These are phyloP conservation scores for Scalopus aquaticus DNA, from an alignment of 2,113 vertebrate species.

Conservation along the genomic window DNA sequence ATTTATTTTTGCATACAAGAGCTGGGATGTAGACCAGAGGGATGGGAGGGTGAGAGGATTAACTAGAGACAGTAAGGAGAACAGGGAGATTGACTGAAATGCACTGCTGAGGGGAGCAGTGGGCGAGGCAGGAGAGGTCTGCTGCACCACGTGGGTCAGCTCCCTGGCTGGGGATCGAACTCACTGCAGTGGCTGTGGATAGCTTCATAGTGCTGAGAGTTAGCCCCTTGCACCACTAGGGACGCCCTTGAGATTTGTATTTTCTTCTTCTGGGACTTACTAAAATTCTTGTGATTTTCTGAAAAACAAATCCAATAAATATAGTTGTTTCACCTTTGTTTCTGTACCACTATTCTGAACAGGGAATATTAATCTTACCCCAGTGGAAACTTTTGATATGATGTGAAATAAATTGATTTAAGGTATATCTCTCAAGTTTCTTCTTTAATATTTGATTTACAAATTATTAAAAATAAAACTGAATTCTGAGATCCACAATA, in stretches of 20 bases:
- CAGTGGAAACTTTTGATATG: background rate
- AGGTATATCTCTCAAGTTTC: background rate
- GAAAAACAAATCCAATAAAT: background rate
- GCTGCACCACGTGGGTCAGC: no score
- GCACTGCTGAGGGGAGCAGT: no score
- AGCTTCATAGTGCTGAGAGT: no score
- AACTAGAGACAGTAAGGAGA: no score
- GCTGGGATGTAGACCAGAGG: no score
- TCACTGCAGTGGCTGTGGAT: no score
- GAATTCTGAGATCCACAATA: background rate
- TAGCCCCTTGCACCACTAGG: no score
- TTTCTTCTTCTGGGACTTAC: constrained; percentile 35
- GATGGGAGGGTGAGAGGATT: no score
- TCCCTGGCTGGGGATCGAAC: no score
- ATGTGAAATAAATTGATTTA: constrained; percentile 18
- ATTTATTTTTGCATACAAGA: no score
- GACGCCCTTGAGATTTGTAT: background rate
- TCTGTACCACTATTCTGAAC: constrained; percentile 7
- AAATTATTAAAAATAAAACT: constrained; percentile 52
- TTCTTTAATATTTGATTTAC: constrained; percentile 23
- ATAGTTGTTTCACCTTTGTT: background rate
- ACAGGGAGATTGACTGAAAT: no score
- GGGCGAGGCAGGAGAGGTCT: no score
- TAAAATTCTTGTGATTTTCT: constrained; percentile 28
- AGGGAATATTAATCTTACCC: background rate